phyloP scores from a whole-genome alignment of 2,797 vertebrate genomes.

The Malurus leucopterus region DNA sequence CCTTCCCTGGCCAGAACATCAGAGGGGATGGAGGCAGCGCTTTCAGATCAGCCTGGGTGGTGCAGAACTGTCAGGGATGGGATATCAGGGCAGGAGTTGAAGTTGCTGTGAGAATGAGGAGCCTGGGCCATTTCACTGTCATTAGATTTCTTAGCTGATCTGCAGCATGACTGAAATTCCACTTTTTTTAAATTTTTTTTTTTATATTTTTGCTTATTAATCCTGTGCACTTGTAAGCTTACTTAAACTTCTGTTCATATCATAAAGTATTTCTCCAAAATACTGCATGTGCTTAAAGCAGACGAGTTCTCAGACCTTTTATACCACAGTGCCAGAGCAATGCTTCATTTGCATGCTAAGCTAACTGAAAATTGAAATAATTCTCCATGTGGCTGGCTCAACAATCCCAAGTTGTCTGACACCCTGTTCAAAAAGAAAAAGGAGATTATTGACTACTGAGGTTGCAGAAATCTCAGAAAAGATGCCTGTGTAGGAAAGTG shows the following conservation, averaged over 20 bases:
- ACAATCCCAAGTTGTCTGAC: conserved; percentile 1
- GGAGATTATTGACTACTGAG: not conserved
- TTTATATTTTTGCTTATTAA: not conserved
- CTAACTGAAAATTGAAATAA: not conserved
- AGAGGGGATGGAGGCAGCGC: not conserved
- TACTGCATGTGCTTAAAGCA: not conserved
- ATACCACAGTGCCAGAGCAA: not conserved
- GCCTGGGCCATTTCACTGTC: not conserved
- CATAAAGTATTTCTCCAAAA: not conserved
- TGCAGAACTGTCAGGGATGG: not conserved
- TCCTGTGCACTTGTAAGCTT: not conserved
- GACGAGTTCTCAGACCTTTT: not conserved
- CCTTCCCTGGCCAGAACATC: not conserved
- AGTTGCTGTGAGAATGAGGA: not conserved
- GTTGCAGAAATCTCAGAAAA: not conserved
- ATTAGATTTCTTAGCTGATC: not conserved
- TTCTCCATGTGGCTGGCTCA: not conserved
- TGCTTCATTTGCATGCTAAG: conserved; percentile 17
- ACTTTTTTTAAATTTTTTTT: not conserved
- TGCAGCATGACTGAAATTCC: not conserved
- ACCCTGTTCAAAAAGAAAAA: not conserved
- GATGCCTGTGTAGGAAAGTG: not conserved
- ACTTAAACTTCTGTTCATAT: not conserved
- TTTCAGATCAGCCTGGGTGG: not conserved
- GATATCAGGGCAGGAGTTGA: not conserved